Evolutionary conservation across 2,797 vertebrate species (phyloP).

Genomic region (Amphiprion clarkii): DNA sequence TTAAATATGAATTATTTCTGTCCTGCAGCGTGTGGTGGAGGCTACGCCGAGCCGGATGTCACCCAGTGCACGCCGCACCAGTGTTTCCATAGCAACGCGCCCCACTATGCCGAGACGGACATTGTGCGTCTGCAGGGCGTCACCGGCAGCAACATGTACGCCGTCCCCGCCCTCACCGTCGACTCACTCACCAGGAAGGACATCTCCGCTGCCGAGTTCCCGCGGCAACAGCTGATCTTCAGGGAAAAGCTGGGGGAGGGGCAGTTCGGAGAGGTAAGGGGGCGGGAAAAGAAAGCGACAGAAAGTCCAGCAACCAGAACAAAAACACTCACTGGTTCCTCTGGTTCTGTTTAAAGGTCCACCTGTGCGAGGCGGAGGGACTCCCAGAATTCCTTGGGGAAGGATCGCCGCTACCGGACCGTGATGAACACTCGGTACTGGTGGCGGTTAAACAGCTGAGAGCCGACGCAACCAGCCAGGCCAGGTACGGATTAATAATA

Average conservation of each 20-base stretch:
- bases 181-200: conserved; percentile 93
- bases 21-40: conserved; percentile 86
- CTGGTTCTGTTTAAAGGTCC: conserved; percentile 77
- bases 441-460: conserved; percentile 90
- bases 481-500: conserved; percentile 78
- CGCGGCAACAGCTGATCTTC: conserved; percentile 89
- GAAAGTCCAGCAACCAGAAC: neutral
- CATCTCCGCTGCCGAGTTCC: conserved; percentile 92
- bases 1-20: neutral
- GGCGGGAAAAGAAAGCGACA: neutral
- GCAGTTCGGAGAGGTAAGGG: conserved; percentile 89
- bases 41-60: conserved; percentile 91
- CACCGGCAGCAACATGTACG: conserved; percentile 94
- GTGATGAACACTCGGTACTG: conserved; percentile 78
- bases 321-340: no score
- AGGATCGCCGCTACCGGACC: conserved; percentile 77
- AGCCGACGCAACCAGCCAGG: conserved; percentile 87
- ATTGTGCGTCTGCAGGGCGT: conserved; percentile 92
- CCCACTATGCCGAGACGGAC: conserved; percentile 92
- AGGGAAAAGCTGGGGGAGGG: conserved; percentile 95
- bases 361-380: conserved; percentile 88
- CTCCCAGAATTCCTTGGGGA: conserved; percentile 86
- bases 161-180: conserved; percentile 90
- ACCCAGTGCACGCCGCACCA: conserved; percentile 93
- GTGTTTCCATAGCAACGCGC: conserved; percentile 89